Evolutionary conservation across 2,888 invertebrate species (phyloP), one percentile per base, ranked within the genome.

Genomic region (Mythimna lalbum): DNA sequence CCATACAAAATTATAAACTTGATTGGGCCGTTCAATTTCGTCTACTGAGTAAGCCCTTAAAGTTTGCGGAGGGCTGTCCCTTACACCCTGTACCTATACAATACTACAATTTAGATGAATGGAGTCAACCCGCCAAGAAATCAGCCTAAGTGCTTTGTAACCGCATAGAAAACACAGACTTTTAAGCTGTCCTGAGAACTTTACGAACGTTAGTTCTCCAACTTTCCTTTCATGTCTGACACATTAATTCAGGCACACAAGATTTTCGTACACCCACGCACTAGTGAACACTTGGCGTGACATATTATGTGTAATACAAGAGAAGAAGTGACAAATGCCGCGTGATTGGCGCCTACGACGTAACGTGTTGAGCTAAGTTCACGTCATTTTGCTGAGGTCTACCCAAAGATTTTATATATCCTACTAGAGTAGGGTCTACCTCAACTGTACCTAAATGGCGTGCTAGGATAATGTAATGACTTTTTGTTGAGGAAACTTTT

Each of bases 271-370:
- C 49, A 21, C 23, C 52, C 47, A 33, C 64, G 31, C 27, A 21
- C 43, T 23, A 56, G 33, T 55, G 60, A 63, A 78, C 76, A 77
- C 33, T 60, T 21, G n/a, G 36, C 4, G n/a, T 78, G 50, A 69
- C 12, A 43, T 50, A 67, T 62, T 52, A 62, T 9, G 31, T 62
- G 62, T 52, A 62, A 61, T 75, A 62, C n/a, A 39, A 36, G 12
- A 27, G 70, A 50, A 43, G 33, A 50, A 47, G 47, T 76, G 61
- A 74, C 57, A 76, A 74, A 76, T 62, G 36, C 36, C 69, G 33
- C 31, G 52, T 76, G 61, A 53, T 52, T 57, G 43, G 19, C 12
- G 50, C 43, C 43, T 39, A 12, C 31, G 21, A 12, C 36, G 50
- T 70, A 36, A 63, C 50, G 60, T 50, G 61, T 71, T 31, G 17